Percentiles rank a stretch among this genome's conserved stretches.
Conservation (phyloP, 2,888 invertebrate genomes). For the Drosophila kanekoi region DNA sequence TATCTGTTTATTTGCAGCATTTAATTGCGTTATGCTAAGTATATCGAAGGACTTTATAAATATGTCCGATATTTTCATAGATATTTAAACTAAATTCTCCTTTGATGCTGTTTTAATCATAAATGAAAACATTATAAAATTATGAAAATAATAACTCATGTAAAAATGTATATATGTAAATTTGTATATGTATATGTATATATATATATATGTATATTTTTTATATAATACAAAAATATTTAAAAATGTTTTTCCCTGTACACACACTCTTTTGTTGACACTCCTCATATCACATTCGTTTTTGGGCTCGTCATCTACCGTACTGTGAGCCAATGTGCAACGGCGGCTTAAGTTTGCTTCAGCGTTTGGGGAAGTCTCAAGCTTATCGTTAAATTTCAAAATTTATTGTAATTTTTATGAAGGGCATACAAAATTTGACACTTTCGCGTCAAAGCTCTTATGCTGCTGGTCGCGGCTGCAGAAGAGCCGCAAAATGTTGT, state of each 20-base stretch:
- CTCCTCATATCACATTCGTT: conserved; percentile 20
- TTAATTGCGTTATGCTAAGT: conserved; percentile 1
- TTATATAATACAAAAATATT: neutral
- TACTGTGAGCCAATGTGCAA: conserved; percentile 5
- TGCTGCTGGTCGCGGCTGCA: conserved; percentile 23
- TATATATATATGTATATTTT: neutral
- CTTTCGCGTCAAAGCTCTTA: conserved; percentile 57
- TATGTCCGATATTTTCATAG: neutral
- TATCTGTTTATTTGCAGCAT: conserved; percentile 12
- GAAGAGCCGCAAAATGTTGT: conserved; percentile 16
- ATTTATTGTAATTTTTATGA: conserved; percentile 61
- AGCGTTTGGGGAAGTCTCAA: conserved; percentile 7
- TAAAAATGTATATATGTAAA: too few relatives aligned
- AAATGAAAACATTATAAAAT: too few relatives aligned
- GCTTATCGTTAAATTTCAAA: conserved; percentile 47
- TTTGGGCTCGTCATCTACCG: conserved; percentile 34
- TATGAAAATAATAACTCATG: neutral
- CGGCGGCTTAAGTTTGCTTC: conserved; percentile 21
- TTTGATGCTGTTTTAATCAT: too few relatives aligned
- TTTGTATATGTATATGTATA: neutral
- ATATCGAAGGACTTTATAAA: neutral
- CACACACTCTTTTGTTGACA: conserved; percentile 11
- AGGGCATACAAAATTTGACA: conserved; percentile 72
- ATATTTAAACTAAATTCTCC: too few relatives aligned
- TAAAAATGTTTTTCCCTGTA: neutral